Evolutionary conservation across 35 echinoderm and acorn worm genomes (phyloP), one percentile per base, ranked within the genome.

Genomic region (Eucidaris tribuloides): DNA sequence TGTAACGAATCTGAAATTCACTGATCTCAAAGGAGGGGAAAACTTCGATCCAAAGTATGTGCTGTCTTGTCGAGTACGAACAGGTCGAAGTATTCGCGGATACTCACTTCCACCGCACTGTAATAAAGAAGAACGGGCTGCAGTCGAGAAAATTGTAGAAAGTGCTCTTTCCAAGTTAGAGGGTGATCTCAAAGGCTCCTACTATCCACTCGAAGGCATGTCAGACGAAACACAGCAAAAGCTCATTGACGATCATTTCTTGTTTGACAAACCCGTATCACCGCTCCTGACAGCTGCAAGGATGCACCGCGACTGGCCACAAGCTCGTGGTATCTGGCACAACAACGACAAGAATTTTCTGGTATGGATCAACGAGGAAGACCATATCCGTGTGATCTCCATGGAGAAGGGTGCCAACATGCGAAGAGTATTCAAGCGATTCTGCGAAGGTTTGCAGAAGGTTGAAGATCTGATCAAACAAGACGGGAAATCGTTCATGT

Each of bases 351-450:
- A 99, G 71, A 99, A 99, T 61, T 99, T 99, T 62, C 62, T 99
- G 66, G 96, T 99, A 0, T 99, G 96, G 96, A 46, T 99, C 56
- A 99, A 99, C 56, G 96, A 99, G 54, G 96, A 99, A 87, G 96
- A 99, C 76, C 96, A 99, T 58, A 84, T 87, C 22, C 86, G 96
- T 18, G 84, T 99, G 7, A 99, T 99, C 36, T 99, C 96, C 24
- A 99, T 99, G 96, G 90, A 99, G 65, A 93, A 83, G 28, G 80
- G 87, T 58, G 96, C 90, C n/a, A 90, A 99, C 72, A 93, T 99
- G 87, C 71, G 62, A 74, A 33, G 60, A 7, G 96, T 99, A 2
- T 99, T 99, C 59, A 86, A 46, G 23, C 78, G 96, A 25, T 99
- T 99, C 56, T 99, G 96, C 55, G 91, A 99, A 19, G 96, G 96